Evolutionary conservation across 2,888 invertebrate species (phyloP), one percentile per base, ranked within the genome.

Genomic region (Cordilura impudica): DNA sequence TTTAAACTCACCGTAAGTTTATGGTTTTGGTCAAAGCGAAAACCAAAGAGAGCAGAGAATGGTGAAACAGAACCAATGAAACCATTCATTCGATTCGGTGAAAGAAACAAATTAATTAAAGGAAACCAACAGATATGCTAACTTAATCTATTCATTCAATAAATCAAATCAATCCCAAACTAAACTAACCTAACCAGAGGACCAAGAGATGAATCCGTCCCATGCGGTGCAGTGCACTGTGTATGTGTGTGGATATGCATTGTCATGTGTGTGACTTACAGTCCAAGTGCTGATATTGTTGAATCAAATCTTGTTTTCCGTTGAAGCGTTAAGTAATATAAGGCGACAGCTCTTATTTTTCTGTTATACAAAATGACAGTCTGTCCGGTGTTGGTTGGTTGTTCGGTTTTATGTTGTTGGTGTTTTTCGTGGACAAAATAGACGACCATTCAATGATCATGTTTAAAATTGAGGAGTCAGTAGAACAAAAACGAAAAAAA

Each of bases 71-170:
- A 58, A 63, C 63, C 70, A 51, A 54, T 74, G 67, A 61, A 69
- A 47, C 47, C 54, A 61, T 77, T 81, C 84, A 86, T 84, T 87
- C 86, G 85, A 85, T 86, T 86, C 84, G 87, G 86, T 84, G 84
- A 85, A 84, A 84, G 85, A 86, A 87, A 88, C 87, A 88, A 87
- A 87, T 87, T 87, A 87, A 88, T 87, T 87, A 87, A 87, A 87
- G 86, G 82, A 87, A 79, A 86, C 86, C 86, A 82, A 84, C 88
- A 86, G 86, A 87, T 84, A 87, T 83, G 87, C 86, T 87, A 85
- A 86, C 87, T 88, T 85, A 85, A 86, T 86, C 86, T 86, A 87
- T 87, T 86, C 82, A 83, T 83, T 83, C 86, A 80, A 86, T 87
- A 87, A 87, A 87, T 87, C 88, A 87, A 87, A 85, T 85, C 83